Conservation (phyloP, 2,797 vertebrate genomes). For the Cetoscarus ocellatus region DNA sequence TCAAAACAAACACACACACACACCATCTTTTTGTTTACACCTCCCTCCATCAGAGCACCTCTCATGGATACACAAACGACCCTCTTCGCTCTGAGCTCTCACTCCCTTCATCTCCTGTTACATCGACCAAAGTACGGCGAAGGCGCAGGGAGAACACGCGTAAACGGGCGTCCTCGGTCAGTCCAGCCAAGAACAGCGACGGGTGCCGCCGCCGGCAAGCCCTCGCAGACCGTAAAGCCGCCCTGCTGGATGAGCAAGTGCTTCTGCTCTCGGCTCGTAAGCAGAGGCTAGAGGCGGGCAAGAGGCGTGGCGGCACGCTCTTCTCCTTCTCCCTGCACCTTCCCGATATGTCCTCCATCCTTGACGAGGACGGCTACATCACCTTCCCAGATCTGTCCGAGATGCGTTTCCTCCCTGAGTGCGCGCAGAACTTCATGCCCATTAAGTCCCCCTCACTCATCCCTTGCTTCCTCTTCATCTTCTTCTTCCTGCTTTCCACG, state of each 20-base stretch:
- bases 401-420: constrained; percentile 92
- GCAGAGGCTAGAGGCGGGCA: constrained; percentile 84
- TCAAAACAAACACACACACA: constrained; percentile 69
- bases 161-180: constrained; percentile 79
- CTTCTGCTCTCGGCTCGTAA: constrained; percentile 88
- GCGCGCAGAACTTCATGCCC: constrained; percentile 93
- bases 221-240: constrained; percentile 83
- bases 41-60: constrained; percentile 80
- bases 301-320: constrained; percentile 84
- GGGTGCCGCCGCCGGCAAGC: constrained; percentile 75
- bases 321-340: constrained; percentile 99
- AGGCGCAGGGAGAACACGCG: constrained; percentile 89
- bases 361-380: constrained; percentile 97
- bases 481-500: constrained; percentile 98
- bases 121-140: constrained; percentile 89
- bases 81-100: constrained; percentile 85
- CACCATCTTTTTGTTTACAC: constrained; percentile 53
- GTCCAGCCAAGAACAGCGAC: constrained; percentile 72
- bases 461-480: constrained; percentile 99
- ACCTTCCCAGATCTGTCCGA: constrained; percentile 94
- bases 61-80: constrained; percentile 83
- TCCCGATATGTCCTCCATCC: constrained; percentile 92
- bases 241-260: constrained; percentile 85
- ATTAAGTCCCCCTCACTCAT: constrained; percentile 96
- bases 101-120: constrained; percentile 84